Conservation (phyloP, 2,888 invertebrate species). For the Chymomyza caudatula region DNA sequence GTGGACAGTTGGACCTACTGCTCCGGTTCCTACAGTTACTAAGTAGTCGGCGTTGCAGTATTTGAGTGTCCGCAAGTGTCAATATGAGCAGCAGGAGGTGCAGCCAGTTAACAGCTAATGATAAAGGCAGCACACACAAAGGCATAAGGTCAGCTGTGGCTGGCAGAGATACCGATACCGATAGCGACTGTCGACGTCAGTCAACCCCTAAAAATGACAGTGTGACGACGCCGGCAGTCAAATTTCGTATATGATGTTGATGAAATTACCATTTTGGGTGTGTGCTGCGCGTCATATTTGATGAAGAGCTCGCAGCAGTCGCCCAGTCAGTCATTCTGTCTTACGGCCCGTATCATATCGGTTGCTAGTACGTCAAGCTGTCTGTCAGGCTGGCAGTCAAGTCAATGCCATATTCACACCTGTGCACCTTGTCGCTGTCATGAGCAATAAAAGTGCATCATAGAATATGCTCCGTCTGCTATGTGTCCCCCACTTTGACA, state of each 20-base stretch:
- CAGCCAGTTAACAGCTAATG: conserved; percentile 8
- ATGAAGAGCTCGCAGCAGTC: conserved; percentile 9
- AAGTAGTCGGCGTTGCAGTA: not conserved
- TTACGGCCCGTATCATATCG: conserved; percentile 37
- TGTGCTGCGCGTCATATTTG: conserved; percentile 38
- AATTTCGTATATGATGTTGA: conserved; percentile 35
- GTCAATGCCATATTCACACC: conserved; percentile 50
- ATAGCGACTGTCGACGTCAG: conserved; percentile 1
- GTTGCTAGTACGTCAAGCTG: conserved; percentile 53
- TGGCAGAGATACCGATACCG: conserved; percentile 10
- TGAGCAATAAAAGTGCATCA: conserved; percentile 4
- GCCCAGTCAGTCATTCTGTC: conserved; percentile 19
- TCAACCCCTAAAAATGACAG: conserved; percentile 42
- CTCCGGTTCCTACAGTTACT: too few relatives aligned
- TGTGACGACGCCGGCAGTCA: conserved; percentile 3
- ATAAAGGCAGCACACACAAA: conserved; percentile 31
- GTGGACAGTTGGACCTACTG: not conserved
- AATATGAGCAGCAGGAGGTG: conserved; percentile 24
- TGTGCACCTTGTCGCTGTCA: conserved; percentile 26
- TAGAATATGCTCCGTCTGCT: conserved; percentile 1
- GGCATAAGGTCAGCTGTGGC: conserved; percentile 40
- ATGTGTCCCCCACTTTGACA: not conserved
- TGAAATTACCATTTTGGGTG: conserved; percentile 58
- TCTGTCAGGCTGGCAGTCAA: conserved; percentile 38
- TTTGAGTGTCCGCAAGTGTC: conserved; percentile 16